phyloP scores from a whole-genome alignment of 1,140 invertebrate species.

The Drosophila setifemur region DNA sequence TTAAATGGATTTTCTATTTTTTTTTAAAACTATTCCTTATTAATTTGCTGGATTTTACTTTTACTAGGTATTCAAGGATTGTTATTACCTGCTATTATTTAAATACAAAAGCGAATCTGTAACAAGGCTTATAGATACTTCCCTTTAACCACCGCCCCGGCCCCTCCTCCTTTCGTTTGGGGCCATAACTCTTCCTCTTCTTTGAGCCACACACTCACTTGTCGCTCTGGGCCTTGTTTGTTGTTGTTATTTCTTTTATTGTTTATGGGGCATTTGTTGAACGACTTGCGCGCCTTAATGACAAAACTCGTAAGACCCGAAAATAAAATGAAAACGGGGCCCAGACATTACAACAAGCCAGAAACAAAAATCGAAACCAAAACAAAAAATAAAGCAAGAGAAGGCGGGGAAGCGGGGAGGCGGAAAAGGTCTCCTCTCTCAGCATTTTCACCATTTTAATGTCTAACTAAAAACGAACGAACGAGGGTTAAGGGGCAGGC shows the following conservation, averaged over 20 bases:
- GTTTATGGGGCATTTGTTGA: conserved; percentile 49
- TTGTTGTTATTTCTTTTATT: conserved; percentile 38
- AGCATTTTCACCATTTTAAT: conserved; percentile 45
- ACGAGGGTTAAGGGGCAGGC: conserved; percentile 10
- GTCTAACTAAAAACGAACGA: conserved; percentile 42
- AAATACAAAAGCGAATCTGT: neutral
- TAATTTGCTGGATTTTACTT: too few relatives aligned
- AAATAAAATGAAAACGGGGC: conserved; percentile 18
- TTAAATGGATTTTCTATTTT: too few relatives aligned
- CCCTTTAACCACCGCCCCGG: neutral
- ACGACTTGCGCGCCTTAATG: conserved; percentile 41
- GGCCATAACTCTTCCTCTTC: conserved; percentile 6
- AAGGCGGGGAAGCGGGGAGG: neutral
- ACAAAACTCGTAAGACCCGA: conserved; percentile 38
- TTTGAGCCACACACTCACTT: conserved; percentile 14
- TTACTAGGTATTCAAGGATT: too few relatives aligned
- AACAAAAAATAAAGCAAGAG: conserved; percentile 13
- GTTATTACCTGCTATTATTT: neutral
- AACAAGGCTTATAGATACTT: too few relatives aligned
- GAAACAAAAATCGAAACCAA: too few relatives aligned
- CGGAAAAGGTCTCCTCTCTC: conserved; percentile 19
- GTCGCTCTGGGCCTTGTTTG: neutral
- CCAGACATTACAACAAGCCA: neutral
- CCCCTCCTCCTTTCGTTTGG: neutral
- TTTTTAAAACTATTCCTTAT: too few relatives aligned